These are phyloP conservation scores for Arctia plantaginis DNA, from an alignment of 2,888 invertebrate species.

Conservation along the genomic window DNA sequence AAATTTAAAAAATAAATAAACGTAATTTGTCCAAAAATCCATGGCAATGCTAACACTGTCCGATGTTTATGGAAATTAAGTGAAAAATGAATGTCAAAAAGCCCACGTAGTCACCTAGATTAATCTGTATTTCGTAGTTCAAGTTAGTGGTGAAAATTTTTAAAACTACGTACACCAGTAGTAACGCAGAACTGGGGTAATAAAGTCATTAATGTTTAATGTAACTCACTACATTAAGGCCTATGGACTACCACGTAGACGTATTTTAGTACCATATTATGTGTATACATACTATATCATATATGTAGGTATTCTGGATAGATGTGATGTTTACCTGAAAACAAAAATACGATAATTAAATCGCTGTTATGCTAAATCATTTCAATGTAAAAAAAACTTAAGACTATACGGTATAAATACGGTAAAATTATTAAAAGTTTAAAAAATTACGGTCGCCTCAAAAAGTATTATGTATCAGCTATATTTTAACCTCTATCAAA, in stretches of 20 bases:
- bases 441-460: not conserved
- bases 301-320: not conserved
- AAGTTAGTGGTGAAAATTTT: not conserved
- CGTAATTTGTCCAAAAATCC: too few species aligned
- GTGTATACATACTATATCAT: not conserved
- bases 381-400: not conserved
- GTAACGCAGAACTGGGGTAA: not conserved
- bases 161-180: not conserved
- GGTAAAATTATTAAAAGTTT: not conserved
- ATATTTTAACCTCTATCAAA: not conserved
- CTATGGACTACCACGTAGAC: not conserved
- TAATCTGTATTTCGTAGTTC: not conserved
- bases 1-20: not conserved
- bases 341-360: constrained; percentile 4
- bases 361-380: not conserved
- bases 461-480: too few species aligned
- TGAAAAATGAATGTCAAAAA: not conserved
- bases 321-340: constrained; percentile 20
- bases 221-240: not conserved
- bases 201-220: not conserved
- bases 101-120: not conserved
- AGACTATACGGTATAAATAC: not conserved
- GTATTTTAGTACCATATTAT: not conserved
- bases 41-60: not conserved
- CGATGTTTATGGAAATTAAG: not conserved